phyloP scores from a whole-genome alignment of 2,797 vertebrate genomes.

The Enteromius radiatus region DNA sequence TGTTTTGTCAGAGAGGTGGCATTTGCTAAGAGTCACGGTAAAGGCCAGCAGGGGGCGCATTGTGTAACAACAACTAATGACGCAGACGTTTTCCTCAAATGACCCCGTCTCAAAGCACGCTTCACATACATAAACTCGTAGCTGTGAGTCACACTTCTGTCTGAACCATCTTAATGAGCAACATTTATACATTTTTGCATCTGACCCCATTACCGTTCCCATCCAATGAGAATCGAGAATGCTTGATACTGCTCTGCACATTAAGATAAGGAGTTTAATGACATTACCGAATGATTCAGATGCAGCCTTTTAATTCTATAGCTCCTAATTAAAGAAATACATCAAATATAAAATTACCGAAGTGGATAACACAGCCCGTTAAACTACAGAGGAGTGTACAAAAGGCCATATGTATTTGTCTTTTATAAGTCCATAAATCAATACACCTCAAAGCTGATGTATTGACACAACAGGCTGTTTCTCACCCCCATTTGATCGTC shows the following conservation, averaged over 20 bases:
- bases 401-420: slow-evolving; percentile 41
- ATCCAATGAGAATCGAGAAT: slow-evolving; percentile 4
- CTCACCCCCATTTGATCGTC: slow-evolving; percentile 21
- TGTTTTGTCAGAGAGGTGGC: not conserved
- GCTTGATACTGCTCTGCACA: slow-evolving; percentile 3
- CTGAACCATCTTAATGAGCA: slow-evolving; percentile 43
- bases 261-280: slow-evolving; percentile 26
- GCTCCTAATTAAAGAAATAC: slow-evolving; percentile 17
- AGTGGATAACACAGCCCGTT: slow-evolving; percentile 9
- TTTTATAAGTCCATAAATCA: slow-evolving; percentile 34
- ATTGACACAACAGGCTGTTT: slow-evolving; percentile 26
- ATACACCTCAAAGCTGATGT: slow-evolving; percentile 31
- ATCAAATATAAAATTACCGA: slow-evolving; percentile 1
- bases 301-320: not conserved
- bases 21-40: slow-evolving; percentile 10
- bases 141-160: slow-evolving; percentile 47
- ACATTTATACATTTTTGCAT: slow-evolving; percentile 36
- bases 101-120: slow-evolving; percentile 50
- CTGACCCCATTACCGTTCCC: slow-evolving; percentile 21
- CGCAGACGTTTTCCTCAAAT: slow-evolving; percentile 29
- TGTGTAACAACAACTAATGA: slow-evolving; percentile 51
- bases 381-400: not conserved
- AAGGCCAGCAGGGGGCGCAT: slow-evolving; percentile 78
- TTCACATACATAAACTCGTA: slow-evolving; percentile 44
- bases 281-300: slow-evolving; percentile 28